phyloP scores from a whole-genome alignment of 2,113 vertebrate genomes.

The Calcarius ornatus region DNA sequence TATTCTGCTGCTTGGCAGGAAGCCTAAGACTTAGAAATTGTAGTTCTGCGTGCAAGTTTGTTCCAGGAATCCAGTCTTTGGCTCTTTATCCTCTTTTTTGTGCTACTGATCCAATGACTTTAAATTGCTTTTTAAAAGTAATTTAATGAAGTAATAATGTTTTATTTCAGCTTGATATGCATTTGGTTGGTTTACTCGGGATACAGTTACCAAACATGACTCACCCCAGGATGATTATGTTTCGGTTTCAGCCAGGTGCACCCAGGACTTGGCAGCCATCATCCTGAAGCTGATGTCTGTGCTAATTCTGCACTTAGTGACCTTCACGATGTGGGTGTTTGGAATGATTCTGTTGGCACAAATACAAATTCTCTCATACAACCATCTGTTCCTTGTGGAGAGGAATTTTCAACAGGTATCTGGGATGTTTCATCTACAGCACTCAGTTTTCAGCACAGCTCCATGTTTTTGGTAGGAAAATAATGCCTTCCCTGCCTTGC shows the following conservation, averaged over 20 bases:
- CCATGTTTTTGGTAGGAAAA: background rate
- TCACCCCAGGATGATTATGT: conserved; percentile 30
- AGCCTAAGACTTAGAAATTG: background rate
- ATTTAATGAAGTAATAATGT: conserved; percentile 15
- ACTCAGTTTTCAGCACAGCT: conserved; percentile 2
- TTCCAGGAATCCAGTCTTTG: background rate
- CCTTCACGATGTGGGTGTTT: conserved; percentile 49
- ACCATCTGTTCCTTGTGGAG: conserved; percentile 48
- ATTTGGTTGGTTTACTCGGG: background rate
- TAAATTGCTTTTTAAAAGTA: conserved; percentile 20
- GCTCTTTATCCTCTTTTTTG: background rate
- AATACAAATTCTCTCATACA: conserved; percentile 15
- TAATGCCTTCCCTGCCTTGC: background rate
- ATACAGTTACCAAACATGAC: conserved; percentile 19
- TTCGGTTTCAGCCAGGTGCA: conserved; percentile 50
- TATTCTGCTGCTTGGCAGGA: background rate
- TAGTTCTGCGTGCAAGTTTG: background rate
- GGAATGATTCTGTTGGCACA: conserved; percentile 39
- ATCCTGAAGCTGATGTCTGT: conserved; percentile 4
- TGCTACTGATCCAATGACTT: background rate
- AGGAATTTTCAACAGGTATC: conserved; percentile 58
- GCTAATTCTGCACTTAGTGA: conserved; percentile 56
- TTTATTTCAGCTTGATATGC: conserved; percentile 22
- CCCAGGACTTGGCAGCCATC: conserved; percentile 19
- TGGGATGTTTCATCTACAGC: background rate